Evolutionary conservation across 2,113 vertebrate genomes (phyloP).

Genomic region (Hiodon tergisus): DNA sequence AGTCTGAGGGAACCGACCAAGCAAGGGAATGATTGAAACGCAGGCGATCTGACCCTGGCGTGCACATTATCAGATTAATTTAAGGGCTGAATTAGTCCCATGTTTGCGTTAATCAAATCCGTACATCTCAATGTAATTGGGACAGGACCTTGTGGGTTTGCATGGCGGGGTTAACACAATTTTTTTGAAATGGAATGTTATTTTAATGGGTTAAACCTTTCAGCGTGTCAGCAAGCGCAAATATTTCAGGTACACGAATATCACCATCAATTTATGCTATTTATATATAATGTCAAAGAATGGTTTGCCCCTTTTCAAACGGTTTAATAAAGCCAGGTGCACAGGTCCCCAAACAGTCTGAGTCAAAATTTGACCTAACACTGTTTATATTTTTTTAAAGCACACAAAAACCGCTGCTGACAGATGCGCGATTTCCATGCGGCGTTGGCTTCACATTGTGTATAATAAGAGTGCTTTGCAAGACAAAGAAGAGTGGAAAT

Average conservation of each 20-base stretch:
- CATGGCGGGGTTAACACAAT: neutral
- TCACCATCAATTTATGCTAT: too few species aligned
- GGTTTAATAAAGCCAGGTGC: neutral
- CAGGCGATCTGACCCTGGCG: neutral
- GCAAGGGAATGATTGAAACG: neutral
- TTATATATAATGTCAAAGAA: too few species aligned
- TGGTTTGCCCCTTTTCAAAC: too few species aligned
- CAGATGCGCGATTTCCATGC: too few species aligned
- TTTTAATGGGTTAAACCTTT: neutral
- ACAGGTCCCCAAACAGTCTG: neutral
- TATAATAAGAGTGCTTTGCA: too few species aligned
- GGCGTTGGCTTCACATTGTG: too few species aligned
- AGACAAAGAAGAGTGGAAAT: too few species aligned
- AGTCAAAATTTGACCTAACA: neutral
- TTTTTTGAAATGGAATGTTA: neutral
- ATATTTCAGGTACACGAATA: too few species aligned
- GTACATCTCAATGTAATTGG: neutral
- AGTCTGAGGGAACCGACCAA: neutral
- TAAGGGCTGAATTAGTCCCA: neutral
- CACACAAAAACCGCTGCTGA: too few species aligned
- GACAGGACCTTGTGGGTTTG: neutral
- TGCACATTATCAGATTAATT: constrained; percentile 5
- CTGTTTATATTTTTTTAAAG: too few species aligned
- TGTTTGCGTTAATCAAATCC: neutral
- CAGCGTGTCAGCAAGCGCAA: too few species aligned